These are phyloP conservation scores for Crotophaga sulcirostris DNA, from an alignment of 2,113 vertebrate genomes.

Conservation along the genomic window DNA sequence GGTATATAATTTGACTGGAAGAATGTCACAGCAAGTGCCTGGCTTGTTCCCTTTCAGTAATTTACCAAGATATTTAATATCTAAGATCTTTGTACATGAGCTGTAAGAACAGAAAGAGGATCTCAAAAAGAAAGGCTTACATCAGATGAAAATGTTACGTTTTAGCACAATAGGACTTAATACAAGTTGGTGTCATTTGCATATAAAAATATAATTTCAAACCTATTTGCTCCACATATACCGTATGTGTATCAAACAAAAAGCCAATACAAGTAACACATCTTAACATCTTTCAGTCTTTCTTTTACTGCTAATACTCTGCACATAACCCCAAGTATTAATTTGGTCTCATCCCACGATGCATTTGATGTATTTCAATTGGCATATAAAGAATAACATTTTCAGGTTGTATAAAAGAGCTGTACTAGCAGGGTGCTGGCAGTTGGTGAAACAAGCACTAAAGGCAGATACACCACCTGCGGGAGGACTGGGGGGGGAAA, in stretches of 20 bases:
- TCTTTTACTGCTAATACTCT: constrained; percentile 32
- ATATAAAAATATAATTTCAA: constrained; percentile 25
- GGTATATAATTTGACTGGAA: background rate
- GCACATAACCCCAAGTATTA: constrained; percentile 45
- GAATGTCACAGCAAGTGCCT: background rate
- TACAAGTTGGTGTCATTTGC: constrained; percentile 47
- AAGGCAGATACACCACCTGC: background rate
- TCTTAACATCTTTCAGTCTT: constrained; percentile 25
- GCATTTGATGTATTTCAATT: constrained; percentile 25
- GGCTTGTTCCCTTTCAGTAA: background rate
- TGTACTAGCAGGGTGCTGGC: background rate
- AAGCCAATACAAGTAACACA: background rate
- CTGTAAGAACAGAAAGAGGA: background rate
- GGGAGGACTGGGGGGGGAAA: background rate
- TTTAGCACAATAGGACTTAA: constrained; percentile 44
- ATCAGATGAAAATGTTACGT: background rate
- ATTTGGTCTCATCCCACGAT: constrained; percentile 42
- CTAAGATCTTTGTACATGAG: background rate
- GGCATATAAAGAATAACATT: constrained; percentile 18
- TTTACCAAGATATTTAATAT: background rate
- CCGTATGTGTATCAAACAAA: background rate
- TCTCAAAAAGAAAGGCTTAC: background rate
- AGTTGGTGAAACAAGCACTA: constrained; percentile 21
- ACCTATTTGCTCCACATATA: constrained; percentile 1
- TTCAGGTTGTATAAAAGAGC: constrained; percentile 15